Conservation (phyloP, 2,113 vertebrate species). For the Psittacara wagleri region DNA sequence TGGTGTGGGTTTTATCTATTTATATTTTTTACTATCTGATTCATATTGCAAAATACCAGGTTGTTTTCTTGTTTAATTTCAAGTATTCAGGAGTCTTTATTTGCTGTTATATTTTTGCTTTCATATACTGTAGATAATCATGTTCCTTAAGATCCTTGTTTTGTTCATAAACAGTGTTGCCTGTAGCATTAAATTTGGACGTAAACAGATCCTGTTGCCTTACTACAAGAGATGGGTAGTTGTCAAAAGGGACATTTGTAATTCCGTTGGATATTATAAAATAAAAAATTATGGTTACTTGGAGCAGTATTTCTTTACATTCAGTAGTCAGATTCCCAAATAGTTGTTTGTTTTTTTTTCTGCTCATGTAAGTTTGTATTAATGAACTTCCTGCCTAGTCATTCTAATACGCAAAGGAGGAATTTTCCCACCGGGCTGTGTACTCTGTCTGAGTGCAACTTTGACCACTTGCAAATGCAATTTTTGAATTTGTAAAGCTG, state of each 20-base stretch:
- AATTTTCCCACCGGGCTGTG: constrained; percentile 3
- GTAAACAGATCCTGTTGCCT: not conserved
- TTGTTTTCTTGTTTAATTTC: not conserved
- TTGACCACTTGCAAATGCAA: not conserved
- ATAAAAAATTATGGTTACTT: not conserved
- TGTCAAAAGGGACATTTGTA: not conserved
- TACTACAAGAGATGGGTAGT: not conserved
- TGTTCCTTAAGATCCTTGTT: constrained; percentile 38
- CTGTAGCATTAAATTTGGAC: not conserved
- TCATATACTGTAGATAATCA: not conserved
- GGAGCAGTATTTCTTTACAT: not conserved
- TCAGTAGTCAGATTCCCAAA: not conserved
- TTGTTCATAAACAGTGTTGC: not conserved
- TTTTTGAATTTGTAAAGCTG: not conserved
- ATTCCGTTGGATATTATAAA: not conserved
- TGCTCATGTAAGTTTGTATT: constrained; percentile 4
- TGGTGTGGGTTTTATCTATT: not conserved
- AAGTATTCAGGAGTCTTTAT: not conserved
- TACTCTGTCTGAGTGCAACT: not conserved
- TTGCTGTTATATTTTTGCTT: constrained; percentile 28
- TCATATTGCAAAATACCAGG: not conserved
- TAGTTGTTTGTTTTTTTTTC: not conserved
- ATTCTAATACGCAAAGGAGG: not conserved
- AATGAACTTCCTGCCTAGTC: constrained; percentile 39
- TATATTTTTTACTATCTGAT: not conserved